Evolutionary conservation across 2,113 vertebrate genomes (phyloP).

Genomic region (pig (Sus scrofa)): DNA sequence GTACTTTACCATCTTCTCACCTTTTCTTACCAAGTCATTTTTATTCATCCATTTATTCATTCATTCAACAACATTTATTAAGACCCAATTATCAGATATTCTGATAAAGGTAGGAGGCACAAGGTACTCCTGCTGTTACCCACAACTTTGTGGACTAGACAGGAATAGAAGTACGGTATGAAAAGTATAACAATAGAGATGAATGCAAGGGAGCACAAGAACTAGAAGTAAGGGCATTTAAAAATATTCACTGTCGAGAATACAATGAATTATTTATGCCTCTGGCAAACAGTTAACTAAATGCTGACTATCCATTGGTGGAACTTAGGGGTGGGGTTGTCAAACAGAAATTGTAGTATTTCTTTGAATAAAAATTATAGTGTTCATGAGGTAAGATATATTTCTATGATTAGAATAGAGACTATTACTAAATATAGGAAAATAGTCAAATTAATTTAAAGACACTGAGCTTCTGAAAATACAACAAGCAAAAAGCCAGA

Average conservation of each 20-base stretch:
- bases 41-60: slow-evolving; percentile 6
- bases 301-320: background rate
- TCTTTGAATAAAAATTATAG: background rate
- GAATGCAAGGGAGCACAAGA: background rate
- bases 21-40: slow-evolving; percentile 18
- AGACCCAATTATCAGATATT: slow-evolving; percentile 5
- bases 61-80: background rate
- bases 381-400: background rate
- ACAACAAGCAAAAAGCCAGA: background rate
- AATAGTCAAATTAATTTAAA: background rate
- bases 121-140: background rate
- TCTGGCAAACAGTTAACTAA: background rate
- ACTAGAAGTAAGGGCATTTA: background rate
- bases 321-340: background rate
- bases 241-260: background rate
- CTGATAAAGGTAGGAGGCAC: background rate
- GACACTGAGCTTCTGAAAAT: slow-evolving; percentile 22
- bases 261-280: background rate
- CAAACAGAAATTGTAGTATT: background rate
- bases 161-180: background rate
- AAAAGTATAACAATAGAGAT: background rate
- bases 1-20: background rate
- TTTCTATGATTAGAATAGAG: slow-evolving; percentile 14
- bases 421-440: background rate
- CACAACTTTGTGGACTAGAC: background rate